These are phyloP conservation scores for Periparus ater DNA, from an alignment of 2,797 vertebrate genomes.

Conservation along the genomic window DNA sequence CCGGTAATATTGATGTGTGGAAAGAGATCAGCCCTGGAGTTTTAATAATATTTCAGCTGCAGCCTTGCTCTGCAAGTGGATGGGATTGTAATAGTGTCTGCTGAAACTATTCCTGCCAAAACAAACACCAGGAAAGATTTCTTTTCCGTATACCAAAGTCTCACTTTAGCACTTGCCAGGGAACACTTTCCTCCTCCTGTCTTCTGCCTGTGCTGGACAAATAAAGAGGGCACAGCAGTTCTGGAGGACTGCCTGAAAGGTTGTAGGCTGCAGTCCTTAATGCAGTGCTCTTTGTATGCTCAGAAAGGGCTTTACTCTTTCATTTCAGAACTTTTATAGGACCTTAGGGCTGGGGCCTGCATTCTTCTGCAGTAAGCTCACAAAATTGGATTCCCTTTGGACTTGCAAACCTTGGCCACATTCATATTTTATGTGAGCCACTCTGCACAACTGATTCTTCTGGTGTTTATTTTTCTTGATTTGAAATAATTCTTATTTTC, in stretches of 20 bases:
- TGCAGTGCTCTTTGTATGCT: background rate
- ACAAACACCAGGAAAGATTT: constrained; percentile 33
- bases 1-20: background rate
- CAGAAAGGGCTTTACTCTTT: constrained; percentile 43
- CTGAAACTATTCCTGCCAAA: constrained; percentile 27
- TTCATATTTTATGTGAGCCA: constrained; percentile 61
- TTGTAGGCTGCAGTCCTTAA: constrained; percentile 22
- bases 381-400: constrained; percentile 16
- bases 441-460: constrained; percentile 19
- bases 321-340: constrained; percentile 60
- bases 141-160: background rate
- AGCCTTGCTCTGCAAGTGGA: constrained; percentile 21
- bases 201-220: background rate
- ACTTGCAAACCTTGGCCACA: constrained; percentile 57
- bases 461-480: constrained; percentile 67
- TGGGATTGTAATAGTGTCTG: background rate
- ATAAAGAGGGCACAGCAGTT: background rate
- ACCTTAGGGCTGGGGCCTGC: constrained; percentile 27
- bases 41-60: constrained; percentile 22
- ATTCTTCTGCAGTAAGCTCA: constrained; percentile 71
- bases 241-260: background rate
- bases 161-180: constrained; percentile 30
- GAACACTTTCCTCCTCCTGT: background rate
- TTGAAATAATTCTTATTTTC: constrained; percentile 66
- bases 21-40: background rate